Percentiles rank a stretch among this genome's conserved stretches.
Evolutionary conservation across 2,113 vertebrate species (phyloP).

Genomic region (Pomatostomus ruficeps): DNA sequence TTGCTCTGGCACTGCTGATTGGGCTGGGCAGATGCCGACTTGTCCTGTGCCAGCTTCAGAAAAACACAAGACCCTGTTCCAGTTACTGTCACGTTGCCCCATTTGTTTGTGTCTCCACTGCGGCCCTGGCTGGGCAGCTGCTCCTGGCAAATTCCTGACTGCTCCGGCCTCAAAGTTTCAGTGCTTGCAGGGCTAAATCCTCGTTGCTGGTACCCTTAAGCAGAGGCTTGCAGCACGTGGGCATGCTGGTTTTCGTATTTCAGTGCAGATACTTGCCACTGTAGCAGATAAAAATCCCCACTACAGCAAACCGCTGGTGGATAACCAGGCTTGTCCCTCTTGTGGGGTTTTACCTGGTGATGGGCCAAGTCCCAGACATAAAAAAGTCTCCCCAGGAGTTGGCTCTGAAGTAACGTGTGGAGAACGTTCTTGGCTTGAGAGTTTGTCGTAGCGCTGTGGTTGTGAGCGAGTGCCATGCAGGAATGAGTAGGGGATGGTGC

Average conservation of each 20-base stretch:
- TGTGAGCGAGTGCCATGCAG: neutral
- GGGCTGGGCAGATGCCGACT: neutral
- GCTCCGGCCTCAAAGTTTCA: neutral
- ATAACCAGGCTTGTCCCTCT: neutral
- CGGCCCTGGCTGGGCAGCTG: neutral
- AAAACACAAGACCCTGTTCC: neutral
- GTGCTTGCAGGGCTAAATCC: neutral
- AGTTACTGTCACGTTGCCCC: neutral
- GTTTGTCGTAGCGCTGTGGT: neutral
- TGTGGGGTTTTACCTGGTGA: neutral
- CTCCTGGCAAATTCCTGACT: neutral
- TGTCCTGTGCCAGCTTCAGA: neutral
- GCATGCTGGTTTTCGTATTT: neutral
- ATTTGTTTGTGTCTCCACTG: neutral
- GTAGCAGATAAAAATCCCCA: neutral
- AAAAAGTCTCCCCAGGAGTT: neutral
- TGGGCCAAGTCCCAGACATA: rapidly evolving
- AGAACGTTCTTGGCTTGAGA: neutral
- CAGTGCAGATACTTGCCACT: neutral
- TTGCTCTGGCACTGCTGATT: constrained; percentile 1
- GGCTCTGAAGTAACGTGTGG: neutral
- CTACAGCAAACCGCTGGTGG: neutral
- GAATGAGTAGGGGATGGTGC: rapidly evolving
- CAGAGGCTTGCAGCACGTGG: neutral
- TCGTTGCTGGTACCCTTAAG: neutral